Base-by-base conservation (phyloP, 2,113 vertebrate species). In the Hippocampus zosterae region DNA sequence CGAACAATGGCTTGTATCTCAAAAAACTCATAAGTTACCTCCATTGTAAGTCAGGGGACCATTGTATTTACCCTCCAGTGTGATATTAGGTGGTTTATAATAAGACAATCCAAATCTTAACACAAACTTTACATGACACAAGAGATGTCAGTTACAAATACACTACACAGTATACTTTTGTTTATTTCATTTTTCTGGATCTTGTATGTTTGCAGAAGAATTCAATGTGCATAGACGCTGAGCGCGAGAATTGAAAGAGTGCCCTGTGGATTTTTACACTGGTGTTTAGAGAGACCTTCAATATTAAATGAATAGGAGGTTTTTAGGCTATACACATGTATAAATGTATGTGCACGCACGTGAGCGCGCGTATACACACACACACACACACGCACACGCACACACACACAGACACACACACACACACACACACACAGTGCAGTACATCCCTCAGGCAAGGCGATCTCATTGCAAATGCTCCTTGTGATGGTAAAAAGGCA, bases 401-500 rank as follows among this genome's bases (percentile, higher is more conserved):
- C 29, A 29, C 29, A 46, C 33, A 19, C 48, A 50, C 18, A 5
- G 8, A 21, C 18, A 2, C 18, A 23, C 9, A 12, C 42, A 44
- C 42, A 19, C 48, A 21, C 33, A 62, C 19, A n/a, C 2, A 37
- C 33, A 37, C 33, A 37, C 33, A 41, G 25, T 68, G 72, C 46
- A 53, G 33, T 48, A n/a, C 21, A 46, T 40, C 57, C 69, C 61
- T 68, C 62, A 29, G 63, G 52, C 61, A 25, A 40, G 27, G 19
- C 68, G 29, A 0, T 62, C 60, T 68, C 61, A 50, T 57, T 68
- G 37, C 59, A 65, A 70, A 59, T 50, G 48, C 67, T 42, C 65
- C 53, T 72, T 29, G 2, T 23, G 21, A 63, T 65, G 65, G 70
- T 70, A 64, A 76, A 57, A 62, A 62, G 60, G 55, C 15, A 33